Percentiles rank a stretch among this genome's conserved stretches.
Evolutionary conservation across 2,113 vertebrate genomes (phyloP).

Genomic region (Petrocephalus zakoni): DNA sequence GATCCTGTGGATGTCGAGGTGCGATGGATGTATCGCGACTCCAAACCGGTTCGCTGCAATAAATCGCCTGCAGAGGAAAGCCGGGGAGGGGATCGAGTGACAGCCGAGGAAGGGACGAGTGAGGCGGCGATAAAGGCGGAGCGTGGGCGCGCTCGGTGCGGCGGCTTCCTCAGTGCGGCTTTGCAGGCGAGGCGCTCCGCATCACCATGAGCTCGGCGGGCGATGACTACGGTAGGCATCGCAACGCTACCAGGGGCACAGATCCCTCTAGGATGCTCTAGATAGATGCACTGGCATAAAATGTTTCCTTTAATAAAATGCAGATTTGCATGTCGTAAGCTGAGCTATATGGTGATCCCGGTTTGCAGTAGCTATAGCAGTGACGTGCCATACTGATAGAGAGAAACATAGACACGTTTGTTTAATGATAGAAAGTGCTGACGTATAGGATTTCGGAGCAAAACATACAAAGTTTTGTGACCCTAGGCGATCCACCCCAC

Average conservation of each 20-base stretch:
- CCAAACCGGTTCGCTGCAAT: background rate
- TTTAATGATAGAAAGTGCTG: background rate
- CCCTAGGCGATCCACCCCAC: background rate
- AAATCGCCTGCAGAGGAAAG: background rate
- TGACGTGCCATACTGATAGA: background rate
- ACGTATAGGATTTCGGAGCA: background rate
- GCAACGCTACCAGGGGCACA: background rate
- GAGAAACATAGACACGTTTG: background rate
- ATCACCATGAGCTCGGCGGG: conserved; percentile 51
- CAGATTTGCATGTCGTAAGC: background rate
- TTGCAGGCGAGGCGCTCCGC: conserved; percentile 22
- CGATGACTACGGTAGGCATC: conserved; percentile 48
- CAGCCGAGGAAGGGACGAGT: background rate
- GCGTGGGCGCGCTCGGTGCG: conserved; percentile 8
- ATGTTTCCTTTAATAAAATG: background rate
- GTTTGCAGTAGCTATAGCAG: background rate
- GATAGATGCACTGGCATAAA: background rate
- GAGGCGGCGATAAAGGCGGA: background rate
- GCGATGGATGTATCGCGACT: background rate
- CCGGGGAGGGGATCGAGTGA: background rate
- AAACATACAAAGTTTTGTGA: background rate
- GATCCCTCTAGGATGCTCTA: background rate
- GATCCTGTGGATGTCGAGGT: background rate
- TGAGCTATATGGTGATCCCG: background rate
- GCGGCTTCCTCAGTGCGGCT: background rate